A percentile compares a stretch with the other conserved stretches of the same genome.
phyloP scores from a whole-genome alignment of 2,113 vertebrate genomes.

The Lontra canadensis region DNA sequence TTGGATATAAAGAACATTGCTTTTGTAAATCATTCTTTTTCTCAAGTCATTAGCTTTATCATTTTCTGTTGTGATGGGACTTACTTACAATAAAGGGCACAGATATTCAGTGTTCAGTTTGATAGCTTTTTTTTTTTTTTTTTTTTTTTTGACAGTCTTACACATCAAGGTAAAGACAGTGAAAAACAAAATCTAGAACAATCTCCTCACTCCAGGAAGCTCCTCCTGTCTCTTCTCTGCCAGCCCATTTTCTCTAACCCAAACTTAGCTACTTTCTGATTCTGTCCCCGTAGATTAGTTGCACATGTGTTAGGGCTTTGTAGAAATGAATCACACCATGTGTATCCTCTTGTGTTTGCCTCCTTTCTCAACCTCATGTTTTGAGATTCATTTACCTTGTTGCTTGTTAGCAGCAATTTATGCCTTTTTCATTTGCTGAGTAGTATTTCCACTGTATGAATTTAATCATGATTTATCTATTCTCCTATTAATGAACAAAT shows the following conservation, averaged over 20 bases:
- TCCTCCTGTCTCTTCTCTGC: background rate
- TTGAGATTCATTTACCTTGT: background rate
- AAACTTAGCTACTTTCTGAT: background rate
- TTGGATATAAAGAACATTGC: background rate
- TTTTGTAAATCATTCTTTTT: conserved; percentile 22
- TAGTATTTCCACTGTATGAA: background rate
- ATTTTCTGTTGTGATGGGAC: conserved; percentile 7
- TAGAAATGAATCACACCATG: background rate
- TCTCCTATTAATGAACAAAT: background rate
- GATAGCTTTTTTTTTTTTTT: background rate
- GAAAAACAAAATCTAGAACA: background rate
- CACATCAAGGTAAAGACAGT: background rate
- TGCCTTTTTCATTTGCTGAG: background rate
- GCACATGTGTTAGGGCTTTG: background rate
- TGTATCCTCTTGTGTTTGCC: background rate
- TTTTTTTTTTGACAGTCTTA: background rate
- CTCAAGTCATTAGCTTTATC: conserved; percentile 20
- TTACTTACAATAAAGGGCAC: background rate
- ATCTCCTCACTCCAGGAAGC: background rate
- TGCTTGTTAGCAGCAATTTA: background rate
- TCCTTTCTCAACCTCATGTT: conserved; percentile 12
- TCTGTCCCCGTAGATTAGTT: background rate
- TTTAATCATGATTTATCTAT: background rate
- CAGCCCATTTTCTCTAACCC: background rate
- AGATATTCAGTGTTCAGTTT: background rate